Conservation (phyloP, 2,113 vertebrate species). For the Morone saxatilis region DNA sequence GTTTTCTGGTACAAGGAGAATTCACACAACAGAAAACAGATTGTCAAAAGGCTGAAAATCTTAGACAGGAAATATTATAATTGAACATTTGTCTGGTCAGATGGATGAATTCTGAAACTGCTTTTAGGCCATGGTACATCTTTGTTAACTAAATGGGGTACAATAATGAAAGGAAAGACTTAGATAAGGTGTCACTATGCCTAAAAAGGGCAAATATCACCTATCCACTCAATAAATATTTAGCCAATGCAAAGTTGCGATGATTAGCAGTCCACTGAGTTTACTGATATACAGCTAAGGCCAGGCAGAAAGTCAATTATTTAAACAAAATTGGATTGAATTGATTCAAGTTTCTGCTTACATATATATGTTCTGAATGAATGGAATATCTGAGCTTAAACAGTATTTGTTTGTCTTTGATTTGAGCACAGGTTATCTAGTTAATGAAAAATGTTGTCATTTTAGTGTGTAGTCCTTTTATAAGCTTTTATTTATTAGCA, state of each 20-base stretch:
- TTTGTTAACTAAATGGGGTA: not conserved
- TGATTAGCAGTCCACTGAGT: not conserved
- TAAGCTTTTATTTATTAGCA: not conserved
- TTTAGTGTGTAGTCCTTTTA: too few relatives aligned
- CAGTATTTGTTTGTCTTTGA: not conserved
- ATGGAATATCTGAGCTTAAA: constrained; percentile 1
- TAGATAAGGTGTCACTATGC: not conserved
- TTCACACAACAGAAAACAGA: not conserved
- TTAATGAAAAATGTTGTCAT: not conserved
- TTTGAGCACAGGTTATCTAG: not conserved
- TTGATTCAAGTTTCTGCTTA: not conserved
- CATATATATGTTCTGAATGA: not conserved
- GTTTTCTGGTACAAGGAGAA: not conserved
- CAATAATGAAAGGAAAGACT: not conserved
- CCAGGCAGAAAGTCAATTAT: constrained; percentile 10
- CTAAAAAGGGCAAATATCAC: not conserved
- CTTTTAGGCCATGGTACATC: not conserved
- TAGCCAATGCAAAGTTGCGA: not conserved
- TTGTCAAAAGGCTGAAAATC: not conserved
- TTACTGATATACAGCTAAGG: not conserved
- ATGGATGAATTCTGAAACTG: not conserved
- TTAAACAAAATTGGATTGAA: not conserved
- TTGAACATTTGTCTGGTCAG: not conserved
- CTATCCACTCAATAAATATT: not conserved
- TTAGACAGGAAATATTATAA: not conserved